These are phyloP conservation scores for Sinonovacula constricta DNA, from an alignment of 1,140 invertebrate species.

Conservation along the genomic window DNA sequence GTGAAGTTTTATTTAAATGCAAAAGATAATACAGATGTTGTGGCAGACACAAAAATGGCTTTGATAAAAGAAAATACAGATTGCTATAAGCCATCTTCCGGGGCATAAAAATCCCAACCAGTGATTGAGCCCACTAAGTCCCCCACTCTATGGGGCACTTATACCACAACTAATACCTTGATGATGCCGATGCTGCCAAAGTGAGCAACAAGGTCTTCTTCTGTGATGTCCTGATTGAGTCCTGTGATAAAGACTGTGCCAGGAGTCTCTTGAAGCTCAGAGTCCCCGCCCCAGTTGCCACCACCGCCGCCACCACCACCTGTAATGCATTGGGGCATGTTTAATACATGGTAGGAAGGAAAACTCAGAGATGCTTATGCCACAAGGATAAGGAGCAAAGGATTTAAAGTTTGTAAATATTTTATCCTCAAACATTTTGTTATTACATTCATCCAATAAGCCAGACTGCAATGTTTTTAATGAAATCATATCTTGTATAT, in stretches of 20 bases:
- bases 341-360: background rate
- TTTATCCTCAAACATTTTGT: background rate
- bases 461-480: too few relatives aligned
- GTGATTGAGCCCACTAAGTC: too few relatives aligned
- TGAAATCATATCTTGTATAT: too few relatives aligned
- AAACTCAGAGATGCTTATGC: background rate
- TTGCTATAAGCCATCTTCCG: too few relatives aligned
- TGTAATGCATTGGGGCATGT: constrained; percentile 2
- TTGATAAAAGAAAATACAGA: too few relatives aligned
- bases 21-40: too few relatives aligned
- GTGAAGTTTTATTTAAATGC: too few relatives aligned
- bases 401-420: background rate
- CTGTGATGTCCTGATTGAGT: constrained; percentile 89
- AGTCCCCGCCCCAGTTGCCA: constrained; percentile 39
- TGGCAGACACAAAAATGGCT: too few relatives aligned
- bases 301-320: constrained; percentile 45
- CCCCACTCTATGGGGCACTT: too few relatives aligned
- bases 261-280: constrained; percentile 78
- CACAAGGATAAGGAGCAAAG: background rate
- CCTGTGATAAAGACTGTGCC: constrained; percentile 98
- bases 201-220: constrained; percentile 92
- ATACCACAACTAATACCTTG: constrained; percentile 85
- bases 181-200: constrained; percentile 99
- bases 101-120: too few relatives aligned
- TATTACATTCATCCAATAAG: background rate